Base-by-base conservation (phyloP, 2,888 invertebrate genomes). In the Sesia bembeciformis region DNA sequence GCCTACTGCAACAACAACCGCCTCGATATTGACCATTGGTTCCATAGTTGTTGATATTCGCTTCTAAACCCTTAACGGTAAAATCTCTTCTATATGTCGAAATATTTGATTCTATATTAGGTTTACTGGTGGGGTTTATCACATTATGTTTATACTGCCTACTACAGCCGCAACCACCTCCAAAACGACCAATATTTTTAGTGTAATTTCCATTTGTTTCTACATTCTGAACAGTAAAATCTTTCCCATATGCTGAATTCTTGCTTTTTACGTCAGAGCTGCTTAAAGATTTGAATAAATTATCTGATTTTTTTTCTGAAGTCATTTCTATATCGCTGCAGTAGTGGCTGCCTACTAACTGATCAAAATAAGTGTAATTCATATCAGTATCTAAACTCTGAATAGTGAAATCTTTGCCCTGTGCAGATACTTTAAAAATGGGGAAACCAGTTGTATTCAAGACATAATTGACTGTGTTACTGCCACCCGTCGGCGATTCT, bases 381-480 rank as follows among this genome's bases (percentile, higher is more conserved):
- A 46, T 46, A 46, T 23, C 23, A n/a, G 4, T n/a, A 46, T 46
- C 46, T 46, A 23, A 5, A 50, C 39, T 50, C 4, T 50, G 50
- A 38, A 50, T 39, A 43, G 8, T 46, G 8, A 39, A 78, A 54
- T 79, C 66, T 54, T 65, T 72, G 43, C 74, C 72, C 60, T 65
- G 77, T 43, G 75, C 57, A 43, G 74, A 72, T 41, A 72, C 62
- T 56, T 71, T 76, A 56, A 61, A 73, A 23, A 23, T 23, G 23
- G 23, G 23, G 23, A 23, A 23, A 53, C 64, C 63, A 5, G 79
- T 73, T 57, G 78, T 66, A 58, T 72, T 62, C 46, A 74, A 73
- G 4, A 81, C 68, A 57, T 81, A 86, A 7, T 70, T 62, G 4
- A 84, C 65, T 3, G 71, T 74, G 55, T 72, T 70, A 63, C 77